Conservation (phyloP, 2,113 vertebrate species). For the Cyanoramphus novaezelandiae region DNA sequence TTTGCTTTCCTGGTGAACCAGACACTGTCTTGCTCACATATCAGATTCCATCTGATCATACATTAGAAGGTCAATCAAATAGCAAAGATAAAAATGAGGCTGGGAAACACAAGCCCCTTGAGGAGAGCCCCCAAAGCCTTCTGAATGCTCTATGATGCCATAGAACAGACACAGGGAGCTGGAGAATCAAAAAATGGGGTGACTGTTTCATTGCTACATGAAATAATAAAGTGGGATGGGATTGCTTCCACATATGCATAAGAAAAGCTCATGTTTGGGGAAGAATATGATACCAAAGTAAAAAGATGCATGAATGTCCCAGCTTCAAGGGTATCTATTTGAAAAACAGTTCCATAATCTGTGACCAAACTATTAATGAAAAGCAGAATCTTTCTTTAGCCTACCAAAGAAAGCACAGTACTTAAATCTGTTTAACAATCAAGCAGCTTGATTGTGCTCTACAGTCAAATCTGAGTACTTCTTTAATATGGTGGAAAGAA, state of each 20-base stretch:
- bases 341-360: neutral
- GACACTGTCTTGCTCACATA: neutral
- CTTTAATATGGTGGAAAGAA: neutral
- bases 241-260: neutral
- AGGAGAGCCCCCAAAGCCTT: neutral
- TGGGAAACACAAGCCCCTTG: neutral
- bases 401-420: neutral
- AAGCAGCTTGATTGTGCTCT: neutral
- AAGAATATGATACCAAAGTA: neutral
- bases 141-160: neutral
- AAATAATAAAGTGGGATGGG: neutral
- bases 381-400: neutral
- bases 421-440: neutral
- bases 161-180: accelerated
- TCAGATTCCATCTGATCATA: neutral
- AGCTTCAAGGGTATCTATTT: neutral
- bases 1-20: slow-evolving; percentile 16
- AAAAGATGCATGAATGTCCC: neutral
- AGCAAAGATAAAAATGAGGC: neutral
- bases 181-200: neutral
- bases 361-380: neutral
- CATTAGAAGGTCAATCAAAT: neutral
- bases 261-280: neutral
- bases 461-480: neutral
- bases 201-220: neutral